Evolutionary conservation across 1,140 invertebrate species (phyloP).

Genomic region (Holotrichia oblita): DNA sequence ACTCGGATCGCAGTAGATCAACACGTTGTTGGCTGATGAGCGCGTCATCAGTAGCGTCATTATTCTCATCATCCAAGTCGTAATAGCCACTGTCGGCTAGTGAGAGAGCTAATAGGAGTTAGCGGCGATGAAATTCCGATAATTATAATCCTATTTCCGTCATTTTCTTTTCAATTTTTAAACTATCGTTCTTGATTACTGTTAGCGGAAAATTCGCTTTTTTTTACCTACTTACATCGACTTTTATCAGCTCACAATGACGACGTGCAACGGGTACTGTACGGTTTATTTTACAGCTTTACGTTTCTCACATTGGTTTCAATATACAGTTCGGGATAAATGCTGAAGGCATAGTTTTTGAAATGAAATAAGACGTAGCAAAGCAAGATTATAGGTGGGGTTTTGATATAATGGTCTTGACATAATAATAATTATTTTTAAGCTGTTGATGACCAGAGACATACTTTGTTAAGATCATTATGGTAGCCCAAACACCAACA

Average conservation of each 20-base stretch:
- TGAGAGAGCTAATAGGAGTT: not conserved
- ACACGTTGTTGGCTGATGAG: not conserved
- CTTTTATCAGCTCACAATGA: not conserved
- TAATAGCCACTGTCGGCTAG: not conserved
- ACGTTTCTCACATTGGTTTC: not conserved
- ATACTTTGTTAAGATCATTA: too few relatives aligned
- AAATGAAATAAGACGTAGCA: too few relatives aligned
- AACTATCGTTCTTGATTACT: not conserved
- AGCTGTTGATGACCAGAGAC: too few relatives aligned
- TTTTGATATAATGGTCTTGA: too few relatives aligned
- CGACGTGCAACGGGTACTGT: not conserved
- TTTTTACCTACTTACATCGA: not conserved
- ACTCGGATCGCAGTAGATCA: not conserved
- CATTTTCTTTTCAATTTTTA: slow-evolving; percentile 28
- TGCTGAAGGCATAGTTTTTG: too few relatives aligned
- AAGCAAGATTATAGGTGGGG: too few relatives aligned
- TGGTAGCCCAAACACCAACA: too few relatives aligned
- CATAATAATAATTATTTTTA: too few relatives aligned
- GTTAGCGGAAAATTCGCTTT: slow-evolving; percentile 47
- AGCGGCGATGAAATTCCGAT: slow-evolving; percentile 23
- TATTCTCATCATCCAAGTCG: not conserved
- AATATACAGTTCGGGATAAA: not conserved
- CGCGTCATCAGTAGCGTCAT: slow-evolving; percentile 38
- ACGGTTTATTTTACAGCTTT: not conserved
- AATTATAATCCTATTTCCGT: slow-evolving; percentile 29